Evolutionary conservation across 92 coral and sea anemone genomes (phyloP), one percentile per base, ranked within the genome.

Genomic region (Virgularia gustaviana): DNA sequence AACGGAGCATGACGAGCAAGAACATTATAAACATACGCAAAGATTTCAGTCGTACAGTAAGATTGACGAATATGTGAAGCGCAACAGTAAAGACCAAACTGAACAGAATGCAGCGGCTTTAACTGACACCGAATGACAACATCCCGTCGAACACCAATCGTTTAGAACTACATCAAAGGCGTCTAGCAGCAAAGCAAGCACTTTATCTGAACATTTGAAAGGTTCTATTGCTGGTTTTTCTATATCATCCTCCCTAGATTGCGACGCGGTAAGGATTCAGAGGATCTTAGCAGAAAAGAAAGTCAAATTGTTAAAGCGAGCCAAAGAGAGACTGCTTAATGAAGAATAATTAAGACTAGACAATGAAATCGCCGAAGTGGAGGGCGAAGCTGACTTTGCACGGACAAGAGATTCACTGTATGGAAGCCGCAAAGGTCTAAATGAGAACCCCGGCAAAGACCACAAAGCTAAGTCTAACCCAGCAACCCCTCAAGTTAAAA

Each of bases 341-440:
- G 86, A 70, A 77, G 54, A 77, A 57, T 52, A 41, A 39, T 81
- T 82, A 47, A 82, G 19, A 38, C 34, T 77, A 30, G 86, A 82
- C 23, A 81, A 82, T 44, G 60, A 82, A 77, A 82, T 82, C 55
- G 79, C 82, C 19, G 86, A 76, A 51, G 86, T 78, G 9, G 74
- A 76, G 35, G 86, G 77, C 18, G 57, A 39, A 27, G 80, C 60
- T 41, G 85, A 81, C 63, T 59, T 81, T 36, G 85, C 81, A 28
- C 38, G 49, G 29, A 57, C 78, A 78, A 78, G 63, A 39, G 83
- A 78, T n/a, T 68, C 67, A 35, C 54, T 76, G 35, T 76, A 59
- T 63, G 43, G 63, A 53, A 58, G 63, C 49, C 49, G 25, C 25
- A 51, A 70, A 47, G 49, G 44, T 38, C 12, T 23, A 10, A 20